Percentiles rank a stretch among this genome's conserved stretches.
Evolutionary conservation across 2,797 vertebrate species (phyloP).

Genomic region (Salmo trutta): DNA sequence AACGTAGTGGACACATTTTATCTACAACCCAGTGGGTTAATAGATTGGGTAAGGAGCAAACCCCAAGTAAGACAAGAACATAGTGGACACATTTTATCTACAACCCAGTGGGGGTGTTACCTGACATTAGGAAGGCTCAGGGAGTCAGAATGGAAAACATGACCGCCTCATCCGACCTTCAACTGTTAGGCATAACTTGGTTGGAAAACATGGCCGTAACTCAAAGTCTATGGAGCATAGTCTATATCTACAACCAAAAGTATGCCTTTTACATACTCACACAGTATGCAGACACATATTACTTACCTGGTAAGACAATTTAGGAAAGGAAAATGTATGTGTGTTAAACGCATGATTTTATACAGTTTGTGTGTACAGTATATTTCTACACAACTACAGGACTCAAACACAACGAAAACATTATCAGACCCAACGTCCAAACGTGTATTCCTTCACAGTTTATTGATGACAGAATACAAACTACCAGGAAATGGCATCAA

Average conservation of each 20-base stretch:
- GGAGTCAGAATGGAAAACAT: no score
- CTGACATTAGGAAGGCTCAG: background rate
- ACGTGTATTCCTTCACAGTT: constrained; percentile 49
- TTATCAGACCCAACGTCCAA: constrained; percentile 9
- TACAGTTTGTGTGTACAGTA: background rate
- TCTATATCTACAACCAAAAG: background rate
- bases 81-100: no score
- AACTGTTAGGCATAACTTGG: background rate
- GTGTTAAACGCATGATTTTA: background rate
- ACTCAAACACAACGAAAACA: background rate
- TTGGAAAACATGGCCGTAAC: background rate
- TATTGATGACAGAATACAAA: constrained; percentile 71
- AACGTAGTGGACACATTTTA: no score
- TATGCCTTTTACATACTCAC: background rate
- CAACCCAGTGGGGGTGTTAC: background rate
- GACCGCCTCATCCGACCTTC: background rate
- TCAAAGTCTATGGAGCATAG: background rate
- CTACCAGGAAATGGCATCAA: constrained; percentile 50
- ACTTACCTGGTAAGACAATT: background rate
- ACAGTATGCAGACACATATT: background rate
- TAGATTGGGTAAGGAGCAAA: no score
- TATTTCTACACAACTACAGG: background rate
- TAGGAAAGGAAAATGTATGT: background rate
- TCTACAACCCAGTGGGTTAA: no score
- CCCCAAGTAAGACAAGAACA: no score